A percentile compares a stretch with the other conserved stretches of the same genome.
Evolutionary conservation across 2,797 vertebrate species (phyloP).

Genomic region (Chrysocyon brachyurus): DNA sequence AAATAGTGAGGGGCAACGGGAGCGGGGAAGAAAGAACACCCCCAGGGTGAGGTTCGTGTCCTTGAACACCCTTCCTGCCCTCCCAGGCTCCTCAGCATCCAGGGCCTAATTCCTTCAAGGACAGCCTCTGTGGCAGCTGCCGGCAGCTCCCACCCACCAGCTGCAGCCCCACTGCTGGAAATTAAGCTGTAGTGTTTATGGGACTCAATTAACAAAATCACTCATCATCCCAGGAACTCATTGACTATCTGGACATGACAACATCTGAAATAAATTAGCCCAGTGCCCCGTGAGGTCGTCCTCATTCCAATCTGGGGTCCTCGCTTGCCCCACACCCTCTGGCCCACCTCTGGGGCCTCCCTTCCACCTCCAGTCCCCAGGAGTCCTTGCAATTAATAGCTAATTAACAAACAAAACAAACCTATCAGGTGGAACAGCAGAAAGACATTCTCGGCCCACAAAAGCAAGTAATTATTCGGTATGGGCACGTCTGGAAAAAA

Average conservation of each 20-base stretch:
- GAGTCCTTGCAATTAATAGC: constrained; percentile 86
- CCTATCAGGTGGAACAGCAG: constrained; percentile 86
- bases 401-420: constrained; percentile 89
- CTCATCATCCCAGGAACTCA: constrained; percentile 66
- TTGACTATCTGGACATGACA: constrained; percentile 67
- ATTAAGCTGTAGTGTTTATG: constrained; percentile 64
- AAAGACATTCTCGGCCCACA: constrained; percentile 81
- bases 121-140: not conserved
- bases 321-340: not conserved
- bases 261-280: constrained; percentile 38
- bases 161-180: constrained; percentile 33
- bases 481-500: constrained; percentile 78
- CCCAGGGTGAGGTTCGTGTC: not conserved
- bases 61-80: not conserved
- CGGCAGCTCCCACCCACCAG: constrained; percentile 42
- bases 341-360: constrained; percentile 41
- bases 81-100: not conserved
- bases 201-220: constrained; percentile 81
- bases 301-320: constrained; percentile 54
- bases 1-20: not conserved
- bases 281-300: constrained; percentile 64
- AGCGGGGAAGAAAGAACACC: not conserved
- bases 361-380: constrained; percentile 82
- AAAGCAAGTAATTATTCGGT: constrained; percentile 86
- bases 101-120: constrained; percentile 42